Evolutionary conservation across 2,113 vertebrate species (phyloP).

Genomic region (Tychaedon coryphoeus): DNA sequence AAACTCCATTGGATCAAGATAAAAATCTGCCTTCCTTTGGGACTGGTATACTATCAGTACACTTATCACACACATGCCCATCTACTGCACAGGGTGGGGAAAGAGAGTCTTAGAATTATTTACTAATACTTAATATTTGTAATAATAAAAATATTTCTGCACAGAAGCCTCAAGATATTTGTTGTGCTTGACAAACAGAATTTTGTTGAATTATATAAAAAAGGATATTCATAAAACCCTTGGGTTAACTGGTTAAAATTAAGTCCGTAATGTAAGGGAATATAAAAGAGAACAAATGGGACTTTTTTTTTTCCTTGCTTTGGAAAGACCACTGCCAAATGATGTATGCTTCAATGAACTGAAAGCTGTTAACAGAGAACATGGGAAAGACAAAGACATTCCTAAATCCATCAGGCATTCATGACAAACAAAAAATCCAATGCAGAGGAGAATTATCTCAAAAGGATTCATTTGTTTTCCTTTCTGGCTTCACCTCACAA

Average conservation of each 20-base stretch:
- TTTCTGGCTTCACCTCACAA: not conserved
- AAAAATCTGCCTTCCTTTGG: not conserved
- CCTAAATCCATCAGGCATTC: not conserved
- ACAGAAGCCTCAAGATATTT: not conserved
- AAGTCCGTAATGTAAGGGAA: not conserved
- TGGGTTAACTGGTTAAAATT: not conserved
- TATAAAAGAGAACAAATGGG: not conserved
- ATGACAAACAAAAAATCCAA: not conserved
- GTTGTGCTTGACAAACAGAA: not conserved
- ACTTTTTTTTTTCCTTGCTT: not conserved
- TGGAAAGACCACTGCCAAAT: not conserved
- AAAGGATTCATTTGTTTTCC: not conserved
- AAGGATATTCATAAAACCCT: not conserved
- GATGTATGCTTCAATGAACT: not conserved
- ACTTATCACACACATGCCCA: not conserved
- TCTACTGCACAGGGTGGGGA: accelerated
- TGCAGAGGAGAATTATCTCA: not conserved
- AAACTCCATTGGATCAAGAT: not conserved
- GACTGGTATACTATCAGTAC: not conserved
- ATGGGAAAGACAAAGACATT: not conserved
- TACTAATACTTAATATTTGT: not conserved
- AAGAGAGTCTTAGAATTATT: not conserved
- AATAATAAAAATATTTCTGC: not conserved
- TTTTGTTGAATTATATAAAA: not conserved
- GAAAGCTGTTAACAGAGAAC: not conserved